These are phyloP conservation scores for Minunthozetes semirufus DNA, from an alignment of 2,888 invertebrate genomes.

Conservation along the genomic window DNA sequence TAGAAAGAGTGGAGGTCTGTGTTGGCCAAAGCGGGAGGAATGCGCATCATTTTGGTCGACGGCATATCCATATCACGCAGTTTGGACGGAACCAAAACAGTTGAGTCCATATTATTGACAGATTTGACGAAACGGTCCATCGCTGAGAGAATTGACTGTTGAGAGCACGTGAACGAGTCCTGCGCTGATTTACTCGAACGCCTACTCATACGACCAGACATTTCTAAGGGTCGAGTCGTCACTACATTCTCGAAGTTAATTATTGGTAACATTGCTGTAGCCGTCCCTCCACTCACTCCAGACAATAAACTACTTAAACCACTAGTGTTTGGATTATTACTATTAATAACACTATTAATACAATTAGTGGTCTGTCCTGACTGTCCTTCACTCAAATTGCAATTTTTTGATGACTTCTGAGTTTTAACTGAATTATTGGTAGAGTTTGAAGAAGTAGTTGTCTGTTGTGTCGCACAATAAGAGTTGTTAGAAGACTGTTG, in stretches of 20 bases:
- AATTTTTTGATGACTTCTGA: background rate
- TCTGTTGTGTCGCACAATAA: background rate
- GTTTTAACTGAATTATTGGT: background rate
- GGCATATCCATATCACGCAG: constrained; percentile 47
- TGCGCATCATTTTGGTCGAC: constrained; percentile 23
- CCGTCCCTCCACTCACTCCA: background rate
- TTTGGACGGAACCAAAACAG: constrained; percentile 49
- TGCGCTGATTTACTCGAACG: background rate
- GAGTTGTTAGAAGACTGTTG: background rate
- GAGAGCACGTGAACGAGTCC: constrained; percentile 54
- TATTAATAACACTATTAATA: background rate
- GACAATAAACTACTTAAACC: background rate
- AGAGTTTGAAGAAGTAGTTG: background rate
- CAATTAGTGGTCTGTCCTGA: background rate
- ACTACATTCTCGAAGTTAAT: background rate
- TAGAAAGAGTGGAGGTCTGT: constrained; percentile 45
- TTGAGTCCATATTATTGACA: constrained; percentile 49
- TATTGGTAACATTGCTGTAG: background rate
- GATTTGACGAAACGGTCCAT: constrained; percentile 48
- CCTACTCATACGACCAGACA: background rate
- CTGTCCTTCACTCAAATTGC: background rate
- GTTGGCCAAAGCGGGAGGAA: constrained; percentile 41
- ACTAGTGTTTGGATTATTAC: background rate
- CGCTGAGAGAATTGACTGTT: constrained; percentile 63
- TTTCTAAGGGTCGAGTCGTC: background rate